These are phyloP conservation scores for Phylloscopus collybita DNA, from an alignment of 2,797 vertebrate genomes.

Conservation along the genomic window DNA sequence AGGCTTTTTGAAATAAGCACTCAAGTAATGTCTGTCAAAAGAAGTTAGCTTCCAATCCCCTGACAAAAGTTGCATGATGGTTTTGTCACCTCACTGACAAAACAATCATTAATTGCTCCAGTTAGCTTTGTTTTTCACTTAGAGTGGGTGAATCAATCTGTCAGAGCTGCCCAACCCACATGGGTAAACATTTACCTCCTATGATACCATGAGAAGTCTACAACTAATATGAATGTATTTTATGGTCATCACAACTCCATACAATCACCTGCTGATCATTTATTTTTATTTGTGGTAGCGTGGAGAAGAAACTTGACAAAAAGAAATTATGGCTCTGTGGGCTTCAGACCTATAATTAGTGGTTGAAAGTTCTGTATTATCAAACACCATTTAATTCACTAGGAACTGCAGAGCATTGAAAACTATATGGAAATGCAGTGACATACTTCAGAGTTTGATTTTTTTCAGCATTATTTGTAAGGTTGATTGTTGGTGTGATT, in stretches of 20 bases:
- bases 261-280: neutral
- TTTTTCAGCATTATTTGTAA: neutral
- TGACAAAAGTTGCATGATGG: neutral
- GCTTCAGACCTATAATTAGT: neutral
- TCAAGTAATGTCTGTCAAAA: neutral
- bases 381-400: neutral
- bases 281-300: neutral
- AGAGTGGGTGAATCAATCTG: neutral
- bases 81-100: constrained; percentile 10
- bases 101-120: constrained; percentile 3
- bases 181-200: neutral
- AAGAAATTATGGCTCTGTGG: neutral
- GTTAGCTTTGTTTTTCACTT: constrained; percentile 12
- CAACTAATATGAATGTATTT: neutral
- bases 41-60: neutral
- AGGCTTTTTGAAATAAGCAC: neutral
- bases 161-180: neutral
- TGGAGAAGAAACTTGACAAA: neutral
- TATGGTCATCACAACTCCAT: neutral
- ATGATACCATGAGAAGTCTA: neutral
- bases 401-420: neutral
- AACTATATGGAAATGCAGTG: neutral
- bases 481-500: neutral
- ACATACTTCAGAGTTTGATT: neutral
- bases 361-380: neutral